Percentiles rank a stretch among this genome's conserved stretches.
phyloP scores from a whole-genome alignment of 2,888 invertebrate species.

The Tryphoninae sp. region DNA sequence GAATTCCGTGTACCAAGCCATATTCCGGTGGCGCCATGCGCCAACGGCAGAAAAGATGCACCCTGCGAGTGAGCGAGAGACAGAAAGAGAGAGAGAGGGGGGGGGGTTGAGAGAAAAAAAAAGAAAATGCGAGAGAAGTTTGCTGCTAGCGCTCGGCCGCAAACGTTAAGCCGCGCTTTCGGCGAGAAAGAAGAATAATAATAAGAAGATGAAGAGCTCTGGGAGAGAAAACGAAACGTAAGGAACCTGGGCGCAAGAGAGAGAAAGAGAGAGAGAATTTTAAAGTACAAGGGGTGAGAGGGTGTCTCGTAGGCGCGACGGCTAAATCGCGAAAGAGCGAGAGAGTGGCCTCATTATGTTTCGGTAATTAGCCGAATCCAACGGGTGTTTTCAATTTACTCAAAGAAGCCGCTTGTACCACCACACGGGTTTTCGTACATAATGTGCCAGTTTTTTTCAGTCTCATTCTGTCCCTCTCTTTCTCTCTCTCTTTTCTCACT shows the following conservation, averaged over 20 bases:
- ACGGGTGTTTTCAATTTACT: constrained; percentile 79
- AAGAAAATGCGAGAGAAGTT: constrained; percentile 39
- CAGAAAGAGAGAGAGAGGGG: constrained; percentile 28
- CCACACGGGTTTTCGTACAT: constrained; percentile 56
- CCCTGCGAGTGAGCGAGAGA: constrained; percentile 36
- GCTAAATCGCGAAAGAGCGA: constrained; percentile 67
- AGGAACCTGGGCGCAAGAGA: constrained; percentile 12
- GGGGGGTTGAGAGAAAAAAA: constrained; percentile 32
- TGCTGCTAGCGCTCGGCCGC: constrained; percentile 57
- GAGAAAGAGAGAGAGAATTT: constrained; percentile 44
- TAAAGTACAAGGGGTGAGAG: constrained; percentile 65
- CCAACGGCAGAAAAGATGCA: constrained; percentile 54
- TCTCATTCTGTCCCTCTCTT: constrained; percentile 19
- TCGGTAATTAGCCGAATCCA: constrained; percentile 81
- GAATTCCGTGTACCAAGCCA: constrained; percentile 72
- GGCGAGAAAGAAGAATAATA: constrained; percentile 49
- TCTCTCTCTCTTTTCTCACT: constrained; percentile 36
- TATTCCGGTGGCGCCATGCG: constrained; percentile 75
- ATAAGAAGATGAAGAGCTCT: constrained; percentile 49
- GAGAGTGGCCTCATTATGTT: constrained; percentile 79
- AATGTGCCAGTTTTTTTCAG: constrained; percentile 53
- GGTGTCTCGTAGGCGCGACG: constrained; percentile 61
- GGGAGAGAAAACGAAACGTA: constrained; percentile 36
- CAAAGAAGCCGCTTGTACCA: constrained; percentile 68
- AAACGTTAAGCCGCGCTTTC: constrained; percentile 51